Evolutionary conservation across 2,113 vertebrate genomes (phyloP), one percentile per base, ranked within the genome.

Genomic region (Oreochromis spilurus): DNA sequence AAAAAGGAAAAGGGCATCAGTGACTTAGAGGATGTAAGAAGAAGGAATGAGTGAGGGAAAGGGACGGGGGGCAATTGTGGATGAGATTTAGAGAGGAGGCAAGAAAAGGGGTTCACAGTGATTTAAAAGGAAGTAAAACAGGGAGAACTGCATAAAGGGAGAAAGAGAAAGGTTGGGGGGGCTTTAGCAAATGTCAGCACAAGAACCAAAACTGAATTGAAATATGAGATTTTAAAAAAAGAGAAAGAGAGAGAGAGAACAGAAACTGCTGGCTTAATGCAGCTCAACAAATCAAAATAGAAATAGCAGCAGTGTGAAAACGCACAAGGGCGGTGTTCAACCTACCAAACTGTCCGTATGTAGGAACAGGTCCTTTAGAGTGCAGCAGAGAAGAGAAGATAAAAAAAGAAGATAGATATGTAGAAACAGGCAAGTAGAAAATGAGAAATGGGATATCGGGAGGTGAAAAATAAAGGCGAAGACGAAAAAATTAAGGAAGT

Each of bases 261-360:
- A 24, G 21, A 87, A 26, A 75, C 17, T 6, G 62, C 19, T 9
- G 24, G 43, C 17, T 50, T 16, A 21, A 67, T 7, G 21, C 14
- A 29, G 24, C 43, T 77, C 1, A 21, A 21, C 12, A 31, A 57
- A 48, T 77, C 9, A 36, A 40, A 60, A 31, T 26, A 4, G 78
- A 83, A 83, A 65, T 13, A 19, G 19, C 1, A 45, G 2, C 26
- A 40, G 7, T 9, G 6, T 53, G 26, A 55, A 26, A n/a, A 87
- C 26, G 7, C 24, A 5, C 34, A 53, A 36, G 6, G 40, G 13
- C 4, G 1, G 58, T 62, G 48, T 72, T 43, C 40, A 80, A 97
- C 98, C 97, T 99, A 99, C 98, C 98, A 94, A 97, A 98, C 80
- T 97, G 97, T 96, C 98, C 98, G 40, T 98, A 98, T 3, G 96